Base-by-base conservation (phyloP, 1,140 invertebrate genomes). In the Sycophila sp. region DNA sequence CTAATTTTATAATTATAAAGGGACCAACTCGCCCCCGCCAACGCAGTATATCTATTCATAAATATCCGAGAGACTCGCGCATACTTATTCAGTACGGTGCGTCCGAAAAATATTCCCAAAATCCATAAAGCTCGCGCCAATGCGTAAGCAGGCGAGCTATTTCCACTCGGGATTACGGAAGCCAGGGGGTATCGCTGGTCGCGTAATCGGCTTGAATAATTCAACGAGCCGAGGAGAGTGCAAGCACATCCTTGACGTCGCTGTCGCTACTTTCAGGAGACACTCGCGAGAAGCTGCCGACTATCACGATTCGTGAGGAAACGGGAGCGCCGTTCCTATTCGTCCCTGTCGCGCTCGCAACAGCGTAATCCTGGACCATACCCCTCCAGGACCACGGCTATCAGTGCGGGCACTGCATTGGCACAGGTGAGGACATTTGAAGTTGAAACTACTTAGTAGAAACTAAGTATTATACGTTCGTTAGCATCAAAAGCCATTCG, bases 281-380 rank as follows among this genome's bases (percentile, higher is more conserved):
- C 83, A 11, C 58, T 86, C 53, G 76, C 79, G 15, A 78, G 71
- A 30, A 82, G 73, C 59, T 86, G 82, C 42, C 76, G 77, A 64
- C 58, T 80, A n/a, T 59, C 73, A 7, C 71, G 77, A 0, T 73
- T 81, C 5, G 36, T 53, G 4, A 59, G 53, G 4, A 73, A 73
- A 22, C 75, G 76, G 28, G 79, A 84, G 38, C 78, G 83, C 53
- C 78, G 82, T 11, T 85, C 84, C 0, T 85, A 85, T 26, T 85
- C 81, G 13, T 83, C 79, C 42, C 63, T 85, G 17, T 84, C 84
- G 2, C 77, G 83, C 2, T 85, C 84, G 0, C 84, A 84, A 8
- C 82, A 79, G 30, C 75, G 79, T 19, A 75, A 73, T 6, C 58
- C 70, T 1, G 76, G 81, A 8, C 73, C 64, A 58, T 62, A 28